Evolutionary conservation across 2,888 invertebrate species (phyloP).

Genomic region (Isoperla grammatica): DNA sequence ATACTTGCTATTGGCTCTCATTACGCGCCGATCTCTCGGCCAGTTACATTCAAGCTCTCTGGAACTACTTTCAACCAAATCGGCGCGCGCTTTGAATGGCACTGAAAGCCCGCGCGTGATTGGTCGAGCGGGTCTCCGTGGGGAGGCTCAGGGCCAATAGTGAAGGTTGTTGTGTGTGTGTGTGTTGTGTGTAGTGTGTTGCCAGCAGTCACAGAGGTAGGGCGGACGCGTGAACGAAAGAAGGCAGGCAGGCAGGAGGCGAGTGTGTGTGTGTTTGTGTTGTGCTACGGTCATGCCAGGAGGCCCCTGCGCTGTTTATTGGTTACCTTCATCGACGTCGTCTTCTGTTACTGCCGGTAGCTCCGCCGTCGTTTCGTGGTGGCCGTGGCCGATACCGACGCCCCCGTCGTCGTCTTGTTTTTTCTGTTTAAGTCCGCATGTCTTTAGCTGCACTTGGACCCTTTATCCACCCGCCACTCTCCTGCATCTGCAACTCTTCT

Average conservation of each 20-base stretch:
- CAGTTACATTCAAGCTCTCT: constrained; percentile 17
- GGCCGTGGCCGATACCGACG: constrained; percentile 12
- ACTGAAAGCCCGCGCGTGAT: not conserved
- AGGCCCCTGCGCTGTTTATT: constrained; percentile 27
- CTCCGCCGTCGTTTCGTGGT: constrained; percentile 10
- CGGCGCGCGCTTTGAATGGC: constrained; percentile 19
- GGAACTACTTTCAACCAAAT: not conserved
- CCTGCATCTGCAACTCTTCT: constrained; percentile 25
- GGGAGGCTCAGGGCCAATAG: constrained; percentile 12
- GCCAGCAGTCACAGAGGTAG: constrained; percentile 13
- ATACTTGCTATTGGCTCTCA: constrained; percentile 29
- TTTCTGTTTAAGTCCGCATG: constrained; percentile 28
- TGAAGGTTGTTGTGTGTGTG: constrained; percentile 9
- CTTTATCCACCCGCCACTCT: constrained; percentile 26
- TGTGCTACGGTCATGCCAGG: constrained; percentile 26
- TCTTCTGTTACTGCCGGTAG: not conserved
- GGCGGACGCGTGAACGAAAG: constrained; percentile 6
- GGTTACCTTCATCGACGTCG: constrained; percentile 23
- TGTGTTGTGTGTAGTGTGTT: constrained; percentile 1
- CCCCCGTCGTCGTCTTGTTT: constrained; percentile 14
- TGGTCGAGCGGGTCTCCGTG: constrained; percentile 4
- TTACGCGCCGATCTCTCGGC: constrained; percentile 23
- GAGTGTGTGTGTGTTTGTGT: constrained; percentile 13
- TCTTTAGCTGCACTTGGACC: constrained; percentile 27
- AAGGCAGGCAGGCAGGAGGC: not conserved